These are phyloP conservation scores for Branchipolynoe longqiensis DNA, from an alignment of 2,888 invertebrate genomes.

Conservation along the genomic window DNA sequence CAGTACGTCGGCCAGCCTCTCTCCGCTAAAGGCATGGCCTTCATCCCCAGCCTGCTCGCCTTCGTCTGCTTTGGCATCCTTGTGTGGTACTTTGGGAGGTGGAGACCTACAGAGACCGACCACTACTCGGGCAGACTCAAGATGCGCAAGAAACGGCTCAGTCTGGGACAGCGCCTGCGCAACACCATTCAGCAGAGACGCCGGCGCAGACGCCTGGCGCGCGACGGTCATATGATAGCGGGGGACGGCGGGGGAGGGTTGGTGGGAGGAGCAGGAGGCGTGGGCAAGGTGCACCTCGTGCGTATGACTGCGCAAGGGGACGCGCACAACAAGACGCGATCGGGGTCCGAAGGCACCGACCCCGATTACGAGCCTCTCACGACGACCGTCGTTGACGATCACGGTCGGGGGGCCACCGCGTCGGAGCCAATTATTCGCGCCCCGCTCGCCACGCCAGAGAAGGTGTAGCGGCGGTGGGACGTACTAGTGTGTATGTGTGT, in stretches of 20 bases:
- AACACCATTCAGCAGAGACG: background rate
- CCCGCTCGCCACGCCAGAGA: conserved; percentile 45
- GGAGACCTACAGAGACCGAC: conserved; percentile 60
- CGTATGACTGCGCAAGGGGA: conserved; percentile 41
- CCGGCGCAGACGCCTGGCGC: background rate
- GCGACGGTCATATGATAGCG: conserved; percentile 12
- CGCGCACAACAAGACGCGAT: background rate
- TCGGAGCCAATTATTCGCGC: conserved; percentile 19
- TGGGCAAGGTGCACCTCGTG: conserved; percentile 22
- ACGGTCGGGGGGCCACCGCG: background rate
- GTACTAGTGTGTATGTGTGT: background rate
- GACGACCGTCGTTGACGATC: conserved; percentile 15
- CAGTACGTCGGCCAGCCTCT: conserved; percentile 81
- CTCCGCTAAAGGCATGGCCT: conserved; percentile 82
- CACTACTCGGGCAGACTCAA: conserved; percentile 62
- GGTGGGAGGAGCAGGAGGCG: too few relatives aligned
- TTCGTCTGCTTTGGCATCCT: conserved; percentile 76
- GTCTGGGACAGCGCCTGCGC: background rate
- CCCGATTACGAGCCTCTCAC: conserved; percentile 38
- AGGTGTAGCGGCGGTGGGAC: background rate
- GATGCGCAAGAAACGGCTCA: conserved; percentile 58
- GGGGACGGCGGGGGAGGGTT: too few relatives aligned
- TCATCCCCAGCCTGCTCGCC: conserved; percentile 80
- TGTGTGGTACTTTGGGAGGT: conserved; percentile 76
- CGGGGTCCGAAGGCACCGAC: conserved; percentile 1